Percentiles rank a stretch among this genome's conserved stretches.
Conservation (phyloP, 2,113 vertebrate species). For the Dipodomys spectabilis region DNA sequence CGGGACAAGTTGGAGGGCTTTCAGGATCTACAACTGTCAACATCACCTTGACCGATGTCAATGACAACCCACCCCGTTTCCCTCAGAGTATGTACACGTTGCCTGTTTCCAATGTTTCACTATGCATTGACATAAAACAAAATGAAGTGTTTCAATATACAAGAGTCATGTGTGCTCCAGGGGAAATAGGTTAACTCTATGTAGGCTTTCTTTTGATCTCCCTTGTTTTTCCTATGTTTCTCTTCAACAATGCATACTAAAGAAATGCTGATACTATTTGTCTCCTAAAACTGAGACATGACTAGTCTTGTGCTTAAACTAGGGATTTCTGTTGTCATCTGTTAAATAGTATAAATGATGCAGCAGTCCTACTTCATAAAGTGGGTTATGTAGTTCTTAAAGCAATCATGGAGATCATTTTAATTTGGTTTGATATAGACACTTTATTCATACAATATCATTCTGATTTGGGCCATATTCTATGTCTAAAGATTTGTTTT, state of each 20-base stretch:
- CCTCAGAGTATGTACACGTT: constrained; percentile 93
- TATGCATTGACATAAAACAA: background rate
- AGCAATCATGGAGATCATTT: background rate
- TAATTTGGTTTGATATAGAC: background rate
- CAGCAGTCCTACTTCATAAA: background rate
- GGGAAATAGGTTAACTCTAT: background rate
- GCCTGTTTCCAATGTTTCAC: background rate
- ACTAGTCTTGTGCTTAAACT: background rate
- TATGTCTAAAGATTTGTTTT: background rate
- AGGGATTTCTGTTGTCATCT: background rate
- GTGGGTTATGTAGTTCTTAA: background rate
- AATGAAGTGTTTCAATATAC: background rate
- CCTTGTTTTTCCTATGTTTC: background rate
- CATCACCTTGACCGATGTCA: constrained; percentile 97
- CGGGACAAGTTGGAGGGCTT: constrained; percentile 96
- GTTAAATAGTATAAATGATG: background rate
- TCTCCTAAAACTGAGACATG: background rate
- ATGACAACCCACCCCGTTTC: constrained; percentile 97
- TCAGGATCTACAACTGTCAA: constrained; percentile 98
- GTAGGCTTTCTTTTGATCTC: background rate
- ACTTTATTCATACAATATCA: background rate
- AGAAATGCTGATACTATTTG: background rate
- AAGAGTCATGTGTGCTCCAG: background rate
- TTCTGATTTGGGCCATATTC: background rate
- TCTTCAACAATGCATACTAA: too few relatives aligned